Evolutionary conservation across 2,888 invertebrate genomes (phyloP).

Genomic region (Ophion costatus): DNA sequence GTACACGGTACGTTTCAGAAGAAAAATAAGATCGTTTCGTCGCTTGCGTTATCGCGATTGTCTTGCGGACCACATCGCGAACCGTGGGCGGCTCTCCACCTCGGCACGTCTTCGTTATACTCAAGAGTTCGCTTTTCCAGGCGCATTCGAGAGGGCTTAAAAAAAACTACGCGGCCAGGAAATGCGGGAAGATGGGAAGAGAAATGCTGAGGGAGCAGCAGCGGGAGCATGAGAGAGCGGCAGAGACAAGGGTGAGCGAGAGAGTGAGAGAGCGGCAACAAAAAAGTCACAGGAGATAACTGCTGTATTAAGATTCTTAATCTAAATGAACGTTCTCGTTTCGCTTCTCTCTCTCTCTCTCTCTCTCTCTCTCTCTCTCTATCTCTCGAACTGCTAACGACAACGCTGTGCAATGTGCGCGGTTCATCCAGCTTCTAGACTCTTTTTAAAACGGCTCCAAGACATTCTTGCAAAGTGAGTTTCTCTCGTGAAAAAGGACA

Average conservation of each 20-base stretch:
- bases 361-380: conserved; percentile 47
- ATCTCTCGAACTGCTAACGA: conserved; percentile 36
- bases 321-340: conserved; percentile 78
- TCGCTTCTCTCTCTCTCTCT: conserved; percentile 65
- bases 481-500: conserved; percentile 42
- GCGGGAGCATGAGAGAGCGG: neutral
- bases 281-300: conserved; percentile 71
- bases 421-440: conserved; percentile 62
- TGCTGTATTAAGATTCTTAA: conserved; percentile 79
- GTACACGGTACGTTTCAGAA: conserved; percentile 67
- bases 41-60: conserved; percentile 61
- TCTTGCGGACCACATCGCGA: conserved; percentile 46
- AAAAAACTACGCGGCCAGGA: conserved; percentile 63
- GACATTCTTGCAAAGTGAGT: conserved; percentile 69
- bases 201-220: conserved; percentile 28
- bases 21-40: conserved; percentile 73
- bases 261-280: conserved; percentile 43
- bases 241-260: conserved; percentile 2
- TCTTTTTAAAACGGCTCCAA: conserved; percentile 71
- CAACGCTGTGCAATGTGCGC: conserved; percentile 47
- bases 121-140: conserved; percentile 49
- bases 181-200: conserved; percentile 41
- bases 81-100: conserved; percentile 31
- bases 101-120: conserved; percentile 46
- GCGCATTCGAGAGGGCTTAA: conserved; percentile 32